These are phyloP conservation scores for Himalopsyche phryganea DNA, from an alignment of 1,140 invertebrate genomes.

Conservation along the genomic window DNA sequence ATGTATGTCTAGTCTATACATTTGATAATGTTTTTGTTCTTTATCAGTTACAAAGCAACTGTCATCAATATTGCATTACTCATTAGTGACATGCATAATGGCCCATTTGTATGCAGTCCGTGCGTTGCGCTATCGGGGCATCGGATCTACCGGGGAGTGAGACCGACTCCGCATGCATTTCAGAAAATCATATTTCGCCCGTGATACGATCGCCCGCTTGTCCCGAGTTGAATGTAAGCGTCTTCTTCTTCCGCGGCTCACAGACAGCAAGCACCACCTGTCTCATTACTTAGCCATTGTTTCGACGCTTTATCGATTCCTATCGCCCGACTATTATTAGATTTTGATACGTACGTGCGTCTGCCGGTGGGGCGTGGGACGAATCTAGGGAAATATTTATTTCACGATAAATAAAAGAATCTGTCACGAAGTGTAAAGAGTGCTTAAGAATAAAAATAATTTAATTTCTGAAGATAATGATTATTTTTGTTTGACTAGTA, in stretches of 20 bases:
- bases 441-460: too few species aligned
- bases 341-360: not conserved
- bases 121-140: not conserved
- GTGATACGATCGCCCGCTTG: not conserved
- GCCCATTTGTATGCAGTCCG: not conserved
- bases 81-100: constrained; percentile 1
- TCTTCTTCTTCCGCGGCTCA: too few species aligned
- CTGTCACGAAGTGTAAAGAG: too few species aligned
- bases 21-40: too few species aligned
- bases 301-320: constrained; percentile 29
- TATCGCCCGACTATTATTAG: constrained; percentile 30
- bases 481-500: too few species aligned
- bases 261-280: constrained; percentile 16
- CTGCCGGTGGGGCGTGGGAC: not conserved
- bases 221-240: not conserved
- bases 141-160: not conserved
- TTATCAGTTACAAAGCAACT: too few species aligned
- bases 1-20: too few species aligned
- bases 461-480: too few species aligned
- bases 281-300: constrained; percentile 30
- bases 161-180: not conserved
- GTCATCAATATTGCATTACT: too few species aligned
- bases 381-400: too few species aligned
- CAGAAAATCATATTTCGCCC: not conserved
- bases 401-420: too few species aligned